Evolutionary conservation across 2,888 invertebrate species (phyloP).

Genomic region (Kryphioiulus occultus): DNA sequence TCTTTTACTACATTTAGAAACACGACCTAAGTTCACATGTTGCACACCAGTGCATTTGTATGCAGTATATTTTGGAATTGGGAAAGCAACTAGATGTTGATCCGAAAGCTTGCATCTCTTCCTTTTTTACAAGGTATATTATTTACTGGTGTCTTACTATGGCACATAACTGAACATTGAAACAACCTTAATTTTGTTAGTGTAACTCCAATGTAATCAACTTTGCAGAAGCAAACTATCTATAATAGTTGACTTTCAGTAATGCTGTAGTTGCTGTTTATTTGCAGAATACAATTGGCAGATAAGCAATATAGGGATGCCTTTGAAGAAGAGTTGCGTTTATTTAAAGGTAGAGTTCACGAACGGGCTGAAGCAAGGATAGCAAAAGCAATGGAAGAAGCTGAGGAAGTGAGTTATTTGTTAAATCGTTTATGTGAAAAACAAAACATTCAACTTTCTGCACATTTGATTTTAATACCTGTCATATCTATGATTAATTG

Average conservation of each 20-base stretch:
- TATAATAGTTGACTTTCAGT: neutral
- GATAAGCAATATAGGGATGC: slow-evolving; percentile 90
- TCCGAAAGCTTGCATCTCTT: slow-evolving; percentile 86
- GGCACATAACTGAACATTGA: neutral
- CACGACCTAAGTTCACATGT: slow-evolving; percentile 93
- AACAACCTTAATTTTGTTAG: too few species aligned
- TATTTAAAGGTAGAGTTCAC: slow-evolving; percentile 86
- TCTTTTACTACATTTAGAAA: slow-evolving; percentile 70
- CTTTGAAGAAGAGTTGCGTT: slow-evolving; percentile 89
- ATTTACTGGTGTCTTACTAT: neutral
- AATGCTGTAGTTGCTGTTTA: neutral
- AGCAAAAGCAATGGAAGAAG: slow-evolving; percentile 83
- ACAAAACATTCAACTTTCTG: too few species aligned
- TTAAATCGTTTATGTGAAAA: too few species aligned
- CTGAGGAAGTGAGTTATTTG: slow-evolving; percentile 70
- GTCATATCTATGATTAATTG: too few species aligned
- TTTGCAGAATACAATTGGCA: slow-evolving; percentile 87
- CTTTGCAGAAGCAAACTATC: too few species aligned
- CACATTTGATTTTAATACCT: too few species aligned
- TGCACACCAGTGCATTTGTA: slow-evolving; percentile 96
- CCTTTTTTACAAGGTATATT: slow-evolving; percentile 75
- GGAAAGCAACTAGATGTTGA: slow-evolving; percentile 92
- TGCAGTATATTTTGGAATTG: slow-evolving; percentile 97
- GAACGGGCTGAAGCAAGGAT: slow-evolving; percentile 86
- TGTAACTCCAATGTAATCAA: too few species aligned